Evolutionary conservation across 2,888 invertebrate species (phyloP).

Genomic region (Theretra japonica): DNA sequence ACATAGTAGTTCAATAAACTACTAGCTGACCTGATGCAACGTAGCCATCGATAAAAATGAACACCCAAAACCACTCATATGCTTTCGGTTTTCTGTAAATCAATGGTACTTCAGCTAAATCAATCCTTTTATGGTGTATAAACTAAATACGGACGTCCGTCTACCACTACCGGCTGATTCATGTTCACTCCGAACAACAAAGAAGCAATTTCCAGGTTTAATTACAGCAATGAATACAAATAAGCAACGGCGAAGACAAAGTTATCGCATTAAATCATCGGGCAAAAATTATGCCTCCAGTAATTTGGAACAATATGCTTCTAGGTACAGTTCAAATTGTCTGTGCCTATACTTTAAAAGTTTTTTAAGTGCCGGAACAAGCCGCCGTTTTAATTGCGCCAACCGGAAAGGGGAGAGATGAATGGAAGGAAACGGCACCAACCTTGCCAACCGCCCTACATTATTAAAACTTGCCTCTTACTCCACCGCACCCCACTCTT

Average conservation of each 20-base stretch:
- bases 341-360: constrained; percentile 78
- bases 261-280: constrained; percentile 50
- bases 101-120: too few species aligned
- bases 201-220: constrained; percentile 5
- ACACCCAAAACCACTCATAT: too few species aligned
- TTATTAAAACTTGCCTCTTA: constrained; percentile 83
- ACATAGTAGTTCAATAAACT: too few species aligned
- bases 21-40: too few species aligned
- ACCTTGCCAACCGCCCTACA: constrained; percentile 81
- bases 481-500: constrained; percentile 67
- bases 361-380: constrained; percentile 83
- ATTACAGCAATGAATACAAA: constrained; percentile 36
- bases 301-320: constrained; percentile 65
- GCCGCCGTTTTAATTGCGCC: constrained; percentile 82
- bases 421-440: constrained; percentile 80
- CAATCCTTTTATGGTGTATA: too few species aligned
- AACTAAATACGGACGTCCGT: too few species aligned
- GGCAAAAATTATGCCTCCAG: constrained; percentile 54
- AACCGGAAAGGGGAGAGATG: constrained; percentile 83
- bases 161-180: background rate
- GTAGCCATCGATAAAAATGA: too few species aligned
- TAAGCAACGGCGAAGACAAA: constrained; percentile 43
- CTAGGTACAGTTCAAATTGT: constrained; percentile 70
- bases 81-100: too few species aligned
- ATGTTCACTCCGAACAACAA: background rate